A percentile compares a stretch with the other conserved stretches of the same genome.
Evolutionary conservation across 2,113 vertebrate genomes (phyloP).

Genomic region (Halcyon malimbica): DNA sequence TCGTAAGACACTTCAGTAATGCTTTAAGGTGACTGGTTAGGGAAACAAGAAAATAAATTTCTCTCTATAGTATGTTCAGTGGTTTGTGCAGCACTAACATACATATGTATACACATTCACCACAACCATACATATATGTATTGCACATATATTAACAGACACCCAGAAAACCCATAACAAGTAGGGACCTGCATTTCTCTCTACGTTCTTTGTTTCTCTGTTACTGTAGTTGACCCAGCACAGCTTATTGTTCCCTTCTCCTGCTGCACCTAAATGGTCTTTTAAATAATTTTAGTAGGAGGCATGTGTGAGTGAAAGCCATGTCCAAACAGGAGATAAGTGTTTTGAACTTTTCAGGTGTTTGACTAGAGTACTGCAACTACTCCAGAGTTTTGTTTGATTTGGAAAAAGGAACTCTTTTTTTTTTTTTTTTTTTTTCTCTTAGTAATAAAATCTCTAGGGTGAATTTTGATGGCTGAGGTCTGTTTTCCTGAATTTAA

Average conservation of each 20-base stretch:
- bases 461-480: slow-evolving; percentile 6
- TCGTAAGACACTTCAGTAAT: neutral
- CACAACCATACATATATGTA: neutral
- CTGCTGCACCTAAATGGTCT: neutral
- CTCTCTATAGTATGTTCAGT: neutral
- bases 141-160: neutral
- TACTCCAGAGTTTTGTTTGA: slow-evolving; percentile 15
- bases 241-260: neutral
- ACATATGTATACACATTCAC: neutral
- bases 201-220: neutral
- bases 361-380: neutral
- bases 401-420: neutral
- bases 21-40: neutral
- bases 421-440: neutral
- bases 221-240: neutral
- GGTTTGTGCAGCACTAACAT: neutral
- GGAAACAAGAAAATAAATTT: neutral
- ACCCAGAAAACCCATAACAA: neutral
- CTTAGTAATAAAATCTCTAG: neutral
- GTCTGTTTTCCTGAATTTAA: neutral
- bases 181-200: neutral
- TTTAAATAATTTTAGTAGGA: neutral
- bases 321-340: neutral
- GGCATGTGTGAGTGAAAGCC: neutral
- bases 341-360: slow-evolving; percentile 14